These are phyloP conservation scores for Aulostomus chinensis DNA, from an alignment of 2,797 vertebrate species.

Conservation along the genomic window DNA sequence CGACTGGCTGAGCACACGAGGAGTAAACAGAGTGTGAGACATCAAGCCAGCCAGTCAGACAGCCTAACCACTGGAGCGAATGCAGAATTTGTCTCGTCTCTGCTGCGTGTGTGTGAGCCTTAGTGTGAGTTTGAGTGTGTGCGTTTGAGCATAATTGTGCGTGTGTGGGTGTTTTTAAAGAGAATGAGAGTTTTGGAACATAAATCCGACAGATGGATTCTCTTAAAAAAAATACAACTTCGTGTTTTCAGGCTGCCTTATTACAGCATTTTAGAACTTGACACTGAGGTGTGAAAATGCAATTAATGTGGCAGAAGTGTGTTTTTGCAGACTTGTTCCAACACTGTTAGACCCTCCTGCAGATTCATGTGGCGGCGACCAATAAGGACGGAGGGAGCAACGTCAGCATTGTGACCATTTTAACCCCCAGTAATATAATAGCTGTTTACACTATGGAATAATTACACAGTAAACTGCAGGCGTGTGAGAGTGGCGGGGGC, in stretches of 20 bases:
- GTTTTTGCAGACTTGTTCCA: too few species aligned
- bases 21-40: slow-evolving; percentile 64
- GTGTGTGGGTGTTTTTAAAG: background rate
- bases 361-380: too few species aligned
- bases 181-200: too few species aligned
- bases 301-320: too few species aligned
- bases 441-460: slow-evolving; percentile 68
- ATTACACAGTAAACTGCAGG: slow-evolving; percentile 65
- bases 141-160: slow-evolving; percentile 1
- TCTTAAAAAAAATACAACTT: too few species aligned
- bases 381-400: too few species aligned
- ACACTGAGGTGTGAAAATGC: too few species aligned
- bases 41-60: slow-evolving; percentile 43
- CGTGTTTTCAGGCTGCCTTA: too few species aligned
- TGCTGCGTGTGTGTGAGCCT: slow-evolving; percentile 18
- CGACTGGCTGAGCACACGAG: slow-evolving; percentile 49
- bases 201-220: too few species aligned
- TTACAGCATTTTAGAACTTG: too few species aligned
- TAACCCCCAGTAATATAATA: slow-evolving; percentile 32
- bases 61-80: slow-evolving; percentile 46
- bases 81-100: slow-evolving; percentile 24
- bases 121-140: slow-evolving; percentile 3
- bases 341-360: too few species aligned
- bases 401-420: too few species aligned
- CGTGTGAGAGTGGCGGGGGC: slow-evolving; percentile 7